Conservation (phyloP, 2,888 invertebrate species). For the Synergus itoensis region DNA sequence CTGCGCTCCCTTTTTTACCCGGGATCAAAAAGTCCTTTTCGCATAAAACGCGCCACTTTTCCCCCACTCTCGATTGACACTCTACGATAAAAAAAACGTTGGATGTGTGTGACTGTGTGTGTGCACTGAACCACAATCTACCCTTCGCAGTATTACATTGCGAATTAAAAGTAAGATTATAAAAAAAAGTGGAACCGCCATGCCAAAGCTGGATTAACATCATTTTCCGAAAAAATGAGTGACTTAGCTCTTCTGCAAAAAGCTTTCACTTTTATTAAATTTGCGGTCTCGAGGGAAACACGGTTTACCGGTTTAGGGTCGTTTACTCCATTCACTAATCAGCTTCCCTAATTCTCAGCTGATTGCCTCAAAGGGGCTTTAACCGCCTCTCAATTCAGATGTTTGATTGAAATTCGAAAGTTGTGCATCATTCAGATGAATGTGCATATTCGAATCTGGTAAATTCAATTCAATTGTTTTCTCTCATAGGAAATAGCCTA, state of each 20-base stretch:
- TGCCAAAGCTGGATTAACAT: slow-evolving; percentile 33
- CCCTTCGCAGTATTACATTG: slow-evolving; percentile 9
- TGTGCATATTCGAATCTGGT: not conserved
- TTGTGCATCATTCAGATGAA: not conserved
- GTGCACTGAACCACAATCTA: not conserved
- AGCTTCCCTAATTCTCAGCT: slow-evolving; percentile 14
- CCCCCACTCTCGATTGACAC: not conserved
- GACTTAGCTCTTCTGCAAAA: not conserved
- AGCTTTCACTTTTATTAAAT: not conserved
- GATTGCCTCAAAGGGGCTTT: not conserved
- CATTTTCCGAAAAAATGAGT: not conserved
- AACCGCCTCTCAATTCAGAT: not conserved
- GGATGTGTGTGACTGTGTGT: not conserved
- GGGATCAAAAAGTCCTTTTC: not conserved
- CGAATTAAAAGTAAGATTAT: slow-evolving; percentile 9
- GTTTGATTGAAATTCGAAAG: not conserved
- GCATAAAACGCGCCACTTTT: not conserved
- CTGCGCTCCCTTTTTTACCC: slow-evolving; percentile 1
- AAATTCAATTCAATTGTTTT: not conserved
- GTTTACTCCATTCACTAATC: not conserved
- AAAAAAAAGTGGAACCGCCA: not conserved
- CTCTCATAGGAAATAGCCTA: too few relatives aligned
- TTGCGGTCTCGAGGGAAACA: not conserved
- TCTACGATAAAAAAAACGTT: not conserved
- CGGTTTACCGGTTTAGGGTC: not conserved